Percentiles rank a stretch among this genome's conserved stretches.
Evolutionary conservation across 2,888 invertebrate species (phyloP).

Genomic region (Melipona beecheii): DNA sequence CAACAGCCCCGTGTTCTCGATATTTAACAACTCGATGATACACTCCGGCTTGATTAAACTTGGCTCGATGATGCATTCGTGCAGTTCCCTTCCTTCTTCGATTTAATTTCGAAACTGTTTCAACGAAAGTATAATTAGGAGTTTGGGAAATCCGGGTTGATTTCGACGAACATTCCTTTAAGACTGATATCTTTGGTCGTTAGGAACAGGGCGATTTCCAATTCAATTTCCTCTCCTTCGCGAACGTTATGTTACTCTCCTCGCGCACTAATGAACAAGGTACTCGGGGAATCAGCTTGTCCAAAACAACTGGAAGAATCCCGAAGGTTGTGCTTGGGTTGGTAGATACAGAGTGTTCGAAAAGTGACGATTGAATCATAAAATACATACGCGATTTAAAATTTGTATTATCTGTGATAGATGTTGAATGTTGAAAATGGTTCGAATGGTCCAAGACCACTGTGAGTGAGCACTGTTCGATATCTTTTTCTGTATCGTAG

Average conservation of each 20-base stretch:
- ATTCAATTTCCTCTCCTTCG: slow-evolving; percentile 33
- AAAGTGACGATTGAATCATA: too few relatives aligned
- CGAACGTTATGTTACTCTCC: slow-evolving; percentile 3
- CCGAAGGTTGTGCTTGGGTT: background rate
- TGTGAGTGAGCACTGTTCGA: too few relatives aligned
- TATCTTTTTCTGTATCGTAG: too few relatives aligned
- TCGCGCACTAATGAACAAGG: slow-evolving; percentile 33
- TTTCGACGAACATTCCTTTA: background rate
- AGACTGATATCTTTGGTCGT: slow-evolving; percentile 49
- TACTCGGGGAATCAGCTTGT: slow-evolving; percentile 7
- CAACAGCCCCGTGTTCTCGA: background rate
- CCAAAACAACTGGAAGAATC: background rate
- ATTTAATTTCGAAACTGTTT: background rate
- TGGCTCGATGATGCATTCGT: background rate
- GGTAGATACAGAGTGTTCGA: background rate
- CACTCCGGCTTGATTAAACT: background rate
- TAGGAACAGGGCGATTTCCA: slow-evolving; percentile 46
- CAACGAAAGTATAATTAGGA: background rate
- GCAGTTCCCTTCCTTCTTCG: background rate
- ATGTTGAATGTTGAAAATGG: too few relatives aligned
- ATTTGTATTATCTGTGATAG: too few relatives aligned
- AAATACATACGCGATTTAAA: too few relatives aligned
- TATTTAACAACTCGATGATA: background rate
- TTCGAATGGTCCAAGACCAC: too few relatives aligned
- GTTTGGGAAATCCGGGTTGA: background rate